Conservation (phyloP, 1,140 invertebrate genomes). For the Cryptotermes secundus region DNA sequence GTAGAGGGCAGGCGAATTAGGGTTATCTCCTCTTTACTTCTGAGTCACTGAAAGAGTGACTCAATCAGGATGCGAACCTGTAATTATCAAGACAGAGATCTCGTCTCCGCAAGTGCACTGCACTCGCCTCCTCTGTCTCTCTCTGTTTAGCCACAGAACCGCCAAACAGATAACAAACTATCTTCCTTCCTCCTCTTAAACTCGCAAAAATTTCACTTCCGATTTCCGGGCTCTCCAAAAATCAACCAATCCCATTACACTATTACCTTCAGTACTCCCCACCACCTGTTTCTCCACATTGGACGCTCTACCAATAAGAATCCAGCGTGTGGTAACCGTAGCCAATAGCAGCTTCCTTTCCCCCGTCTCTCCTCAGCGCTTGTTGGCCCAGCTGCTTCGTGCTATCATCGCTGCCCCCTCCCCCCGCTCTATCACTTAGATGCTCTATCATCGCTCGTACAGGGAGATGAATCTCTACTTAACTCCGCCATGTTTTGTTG, state of each 20-base stretch:
- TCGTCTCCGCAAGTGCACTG: neutral
- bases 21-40: no score
- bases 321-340: neutral
- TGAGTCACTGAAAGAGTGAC: no score
- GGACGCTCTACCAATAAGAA: neutral
- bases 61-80: no score
- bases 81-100: neutral
- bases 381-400: neutral
- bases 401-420: conserved; percentile 10
- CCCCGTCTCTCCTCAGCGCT: neutral
- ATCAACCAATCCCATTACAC: conserved; percentile 7
- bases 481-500: conserved; percentile 26
- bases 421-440: neutral
- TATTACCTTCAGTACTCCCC: neutral
- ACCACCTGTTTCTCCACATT: neutral
- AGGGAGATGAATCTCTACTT: conserved; percentile 25
- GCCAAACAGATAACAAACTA: neutral
- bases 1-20: no score
- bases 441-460: conserved; percentile 24
- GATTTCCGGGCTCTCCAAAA: conserved; percentile 5
- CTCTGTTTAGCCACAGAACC: neutral
- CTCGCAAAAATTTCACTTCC: neutral
- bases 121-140: neutral
- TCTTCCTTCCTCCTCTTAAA: neutral
- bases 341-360: neutral